Base-by-base conservation (phyloP, 2,797 vertebrate genomes). In the Iguana delicatissima region DNA sequence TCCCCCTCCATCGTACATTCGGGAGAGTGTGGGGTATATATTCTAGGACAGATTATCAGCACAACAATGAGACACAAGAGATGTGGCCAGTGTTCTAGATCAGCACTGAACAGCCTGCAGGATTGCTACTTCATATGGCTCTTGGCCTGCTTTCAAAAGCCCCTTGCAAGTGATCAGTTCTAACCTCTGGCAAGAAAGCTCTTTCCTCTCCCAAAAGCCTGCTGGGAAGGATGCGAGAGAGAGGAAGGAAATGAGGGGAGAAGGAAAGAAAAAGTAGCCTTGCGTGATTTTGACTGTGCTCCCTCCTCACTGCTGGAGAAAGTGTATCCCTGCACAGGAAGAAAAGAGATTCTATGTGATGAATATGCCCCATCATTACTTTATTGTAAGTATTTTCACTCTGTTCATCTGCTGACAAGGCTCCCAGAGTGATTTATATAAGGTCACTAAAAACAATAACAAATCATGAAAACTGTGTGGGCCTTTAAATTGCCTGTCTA, bases 371-470 rank as follows among this genome's bases (percentile, higher is more conserved):
- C 55, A 59, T 35, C 16, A n/a, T 59, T 35, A n/a, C n/a, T 57
- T 81, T 55, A 52, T 55, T 55, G 79, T 80, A n/a, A 32, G 12
- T 52, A 79, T 79, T 79, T 77, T 80, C 55, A 81, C 55, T n/a
- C 80, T 81, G 32, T 55, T 59, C 9, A 20, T 81, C 80, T 57
- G 16, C 32, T 81, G 80, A 59, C 57, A n/a, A 38, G 20, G 80
- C n/a, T 38, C 22, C n/a, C 80, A 82, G 80, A 82, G 9, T 24
- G 52, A 35, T 35, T 82, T 62, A 82, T 57, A 82, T 82, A 59
- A 82, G 57, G 59, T 82, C n/a, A 82, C 62, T 62, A 82, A 82
- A 82, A 81, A 81, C 52, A 81, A 59, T 35, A 57, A 57, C 50
- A 59, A 62, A 82, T 62, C 57, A 62, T 35, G 57, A 82, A 82